A percentile compares a stretch with the other conserved stretches of the same genome.
Conservation (phyloP, 2,888 invertebrate species). For the Mythimna vitellina region DNA sequence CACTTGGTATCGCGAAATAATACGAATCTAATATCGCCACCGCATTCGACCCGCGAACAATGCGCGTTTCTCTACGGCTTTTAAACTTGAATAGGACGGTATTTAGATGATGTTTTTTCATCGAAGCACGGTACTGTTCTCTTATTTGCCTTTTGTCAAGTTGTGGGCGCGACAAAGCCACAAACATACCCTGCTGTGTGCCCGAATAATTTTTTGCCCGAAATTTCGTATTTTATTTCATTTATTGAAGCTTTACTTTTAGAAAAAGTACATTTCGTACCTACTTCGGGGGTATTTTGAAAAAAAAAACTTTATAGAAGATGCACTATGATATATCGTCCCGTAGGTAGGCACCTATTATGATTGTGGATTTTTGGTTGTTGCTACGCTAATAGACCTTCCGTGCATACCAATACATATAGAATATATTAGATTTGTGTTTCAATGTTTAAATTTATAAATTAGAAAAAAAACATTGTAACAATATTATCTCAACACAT, state of each 20-base stretch:
- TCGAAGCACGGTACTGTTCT: conserved; percentile 82
- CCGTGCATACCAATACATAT: conserved; percentile 16
- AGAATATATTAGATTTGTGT: conserved; percentile 3
- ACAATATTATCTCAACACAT: neutral
- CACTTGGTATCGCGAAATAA: conserved; percentile 77
- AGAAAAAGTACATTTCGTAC: conserved; percentile 78
- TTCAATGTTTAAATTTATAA: neutral
- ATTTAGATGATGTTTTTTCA: conserved; percentile 89
- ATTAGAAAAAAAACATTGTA: neutral
- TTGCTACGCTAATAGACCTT: conserved; percentile 61
- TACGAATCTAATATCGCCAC: conserved; percentile 89
- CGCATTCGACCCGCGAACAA: conserved; percentile 86
- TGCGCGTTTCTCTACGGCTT: conserved; percentile 87
- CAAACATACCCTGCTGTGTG: conserved; percentile 89
- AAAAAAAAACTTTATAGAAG: conserved; percentile 85
- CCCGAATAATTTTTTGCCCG: conserved; percentile 83
- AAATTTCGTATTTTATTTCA: conserved; percentile 89
- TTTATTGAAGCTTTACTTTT: conserved; percentile 81
- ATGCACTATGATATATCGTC: conserved; percentile 86
- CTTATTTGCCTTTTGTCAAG: conserved; percentile 89
- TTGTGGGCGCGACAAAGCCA: conserved; percentile 90
- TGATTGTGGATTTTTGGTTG: conserved; percentile 78
- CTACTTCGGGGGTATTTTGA: conserved; percentile 39
- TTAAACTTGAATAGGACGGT: conserved; percentile 89
- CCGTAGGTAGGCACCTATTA: conserved; percentile 79